Evolutionary conservation across 2,797 vertebrate species (phyloP).

Genomic region (Gymnothorax javanicus): DNA sequence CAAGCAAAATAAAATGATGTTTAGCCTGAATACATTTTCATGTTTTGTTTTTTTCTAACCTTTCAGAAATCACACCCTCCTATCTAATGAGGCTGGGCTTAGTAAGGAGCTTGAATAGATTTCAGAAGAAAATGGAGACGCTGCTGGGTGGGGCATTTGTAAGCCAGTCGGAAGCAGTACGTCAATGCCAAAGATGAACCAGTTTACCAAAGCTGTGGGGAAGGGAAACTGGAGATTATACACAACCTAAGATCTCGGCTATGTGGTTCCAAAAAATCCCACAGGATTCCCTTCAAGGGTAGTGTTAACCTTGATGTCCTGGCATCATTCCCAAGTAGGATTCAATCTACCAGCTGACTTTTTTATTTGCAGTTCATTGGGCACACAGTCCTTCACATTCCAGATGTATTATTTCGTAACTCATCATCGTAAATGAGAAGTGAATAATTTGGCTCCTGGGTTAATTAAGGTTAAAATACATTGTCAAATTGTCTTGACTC

Average conservation of each 20-base stretch:
- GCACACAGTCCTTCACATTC: not conserved
- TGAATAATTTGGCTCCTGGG: not conserved
- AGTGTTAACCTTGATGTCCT: not conserved
- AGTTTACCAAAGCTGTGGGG: not conserved
- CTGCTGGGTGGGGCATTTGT: not conserved
- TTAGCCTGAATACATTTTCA: constrained; percentile 7
- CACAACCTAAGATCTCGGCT: not conserved
- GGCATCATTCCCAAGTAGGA: not conserved
- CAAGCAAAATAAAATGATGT: constrained; percentile 11
- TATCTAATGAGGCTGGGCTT: not conserved
- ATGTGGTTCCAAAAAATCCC: constrained; percentile 1
- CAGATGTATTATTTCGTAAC: not conserved
- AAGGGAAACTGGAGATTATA: not conserved
- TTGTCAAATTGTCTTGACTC: not conserved
- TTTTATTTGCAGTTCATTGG: not conserved
- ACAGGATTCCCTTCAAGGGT: not conserved
- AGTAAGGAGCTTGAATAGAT: not conserved
- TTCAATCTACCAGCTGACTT: not conserved
- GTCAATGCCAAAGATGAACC: not conserved
- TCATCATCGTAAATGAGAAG: not conserved
- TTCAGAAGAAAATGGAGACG: not conserved
- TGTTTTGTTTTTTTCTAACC: not conserved
- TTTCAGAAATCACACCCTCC: not conserved
- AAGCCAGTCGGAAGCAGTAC: not conserved
- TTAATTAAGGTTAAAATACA: not conserved